A percentile compares a stretch with the other conserved stretches of the same genome.
These are phyloP conservation scores for Augochlora pura DNA, from an alignment of 1,140 invertebrate species.

Conservation along the genomic window DNA sequence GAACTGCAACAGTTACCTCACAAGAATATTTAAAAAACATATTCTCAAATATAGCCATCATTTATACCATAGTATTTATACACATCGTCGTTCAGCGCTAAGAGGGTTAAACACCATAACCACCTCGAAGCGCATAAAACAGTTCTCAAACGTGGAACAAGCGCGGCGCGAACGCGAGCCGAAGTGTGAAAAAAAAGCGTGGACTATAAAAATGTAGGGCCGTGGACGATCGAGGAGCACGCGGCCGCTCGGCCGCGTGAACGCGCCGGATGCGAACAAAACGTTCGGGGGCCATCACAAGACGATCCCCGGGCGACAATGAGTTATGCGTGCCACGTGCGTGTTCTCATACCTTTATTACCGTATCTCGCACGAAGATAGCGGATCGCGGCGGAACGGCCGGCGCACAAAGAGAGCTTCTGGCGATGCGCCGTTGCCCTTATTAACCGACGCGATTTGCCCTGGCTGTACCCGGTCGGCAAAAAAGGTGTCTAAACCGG, in stretches of 20 bases:
- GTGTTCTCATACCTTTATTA: constrained; percentile 78
- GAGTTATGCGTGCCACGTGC: constrained; percentile 77
- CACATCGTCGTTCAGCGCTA: too few species aligned
- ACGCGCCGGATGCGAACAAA: constrained; percentile 47
- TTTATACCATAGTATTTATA: too few species aligned
- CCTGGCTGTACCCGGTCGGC: not conserved
- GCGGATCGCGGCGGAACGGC: constrained; percentile 44
- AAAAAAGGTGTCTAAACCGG: constrained; percentile 8
- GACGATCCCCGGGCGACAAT: constrained; percentile 57
- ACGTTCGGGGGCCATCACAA: constrained; percentile 42
- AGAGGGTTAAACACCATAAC: too few species aligned
- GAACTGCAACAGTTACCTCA: too few species aligned
- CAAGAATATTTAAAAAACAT: too few species aligned
- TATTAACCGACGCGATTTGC: constrained; percentile 32
- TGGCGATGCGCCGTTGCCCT: constrained; percentile 10
- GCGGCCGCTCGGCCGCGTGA: not conserved
- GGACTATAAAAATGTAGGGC: too few species aligned
- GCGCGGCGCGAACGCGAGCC: too few species aligned
- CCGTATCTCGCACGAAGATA: constrained; percentile 67
- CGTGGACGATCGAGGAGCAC: too few species aligned
- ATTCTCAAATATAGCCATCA: too few species aligned
- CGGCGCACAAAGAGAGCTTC: constrained; percentile 32
- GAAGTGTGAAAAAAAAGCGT: too few species aligned
- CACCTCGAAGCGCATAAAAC: too few species aligned
- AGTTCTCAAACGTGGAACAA: too few species aligned